Conservation (phyloP, 2,888 invertebrate species). For the Lamellibrachia columna region DNA sequence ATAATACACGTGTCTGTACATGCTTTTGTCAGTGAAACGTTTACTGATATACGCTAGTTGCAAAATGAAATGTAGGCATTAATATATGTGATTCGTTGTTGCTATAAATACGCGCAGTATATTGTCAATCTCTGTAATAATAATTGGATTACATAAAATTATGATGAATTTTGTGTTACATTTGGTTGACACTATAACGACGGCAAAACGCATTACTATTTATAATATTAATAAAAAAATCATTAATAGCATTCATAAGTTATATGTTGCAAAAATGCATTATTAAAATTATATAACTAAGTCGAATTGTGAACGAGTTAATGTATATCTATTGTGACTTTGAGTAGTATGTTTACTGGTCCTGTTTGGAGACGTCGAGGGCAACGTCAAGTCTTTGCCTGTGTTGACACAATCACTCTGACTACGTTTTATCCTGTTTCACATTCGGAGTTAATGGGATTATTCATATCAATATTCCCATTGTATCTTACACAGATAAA, state of each 20-base stretch:
- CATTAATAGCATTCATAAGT: not conserved
- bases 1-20: too few relatives aligned
- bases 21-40: too few relatives aligned
- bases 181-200: slow-evolving; percentile 43
- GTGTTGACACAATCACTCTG: not conserved
- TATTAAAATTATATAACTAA: not conserved
- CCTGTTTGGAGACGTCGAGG: not conserved
- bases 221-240: not conserved
- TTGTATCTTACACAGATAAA: too few relatives aligned
- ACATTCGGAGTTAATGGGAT: too few relatives aligned
- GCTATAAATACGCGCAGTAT: not conserved
- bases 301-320: not conserved
- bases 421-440: too few relatives aligned
- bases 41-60: too few relatives aligned
- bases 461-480: too few relatives aligned
- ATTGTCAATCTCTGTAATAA: not conserved
- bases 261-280: not conserved
- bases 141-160: not conserved
- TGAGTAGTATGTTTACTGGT: not conserved
- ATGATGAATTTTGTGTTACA: slow-evolving; percentile 59
- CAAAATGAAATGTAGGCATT: too few relatives aligned
- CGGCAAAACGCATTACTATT: not conserved
- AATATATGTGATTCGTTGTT: too few relatives aligned
- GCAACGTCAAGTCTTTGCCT: not conserved
- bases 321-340: too few relatives aligned